Conservation (phyloP, 2,888 invertebrate genomes). For the Sinodicranocentrus sp. region DNA sequence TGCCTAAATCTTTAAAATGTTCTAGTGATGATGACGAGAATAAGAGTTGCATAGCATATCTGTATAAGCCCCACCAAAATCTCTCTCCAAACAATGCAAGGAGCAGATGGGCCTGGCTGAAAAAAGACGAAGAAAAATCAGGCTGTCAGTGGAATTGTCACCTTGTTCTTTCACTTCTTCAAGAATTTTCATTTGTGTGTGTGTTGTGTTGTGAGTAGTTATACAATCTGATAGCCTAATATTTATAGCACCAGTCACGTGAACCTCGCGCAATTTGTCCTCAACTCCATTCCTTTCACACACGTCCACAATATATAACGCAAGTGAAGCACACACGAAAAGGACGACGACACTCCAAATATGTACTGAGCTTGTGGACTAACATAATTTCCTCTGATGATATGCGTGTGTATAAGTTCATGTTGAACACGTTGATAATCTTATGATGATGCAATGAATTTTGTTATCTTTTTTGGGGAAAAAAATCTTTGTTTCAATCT, state of each 20-base stretch:
- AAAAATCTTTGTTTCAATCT: conserved; percentile 39
- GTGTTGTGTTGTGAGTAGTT: conserved; percentile 6
- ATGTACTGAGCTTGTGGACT: conserved; percentile 32
- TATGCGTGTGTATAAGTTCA: background rate
- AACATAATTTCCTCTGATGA: background rate
- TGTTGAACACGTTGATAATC: conserved; percentile 52
- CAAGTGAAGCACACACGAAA: background rate
- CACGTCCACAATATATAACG: conserved; percentile 30
- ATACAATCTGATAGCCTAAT: conserved; percentile 71
- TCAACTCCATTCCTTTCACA: conserved; percentile 44
- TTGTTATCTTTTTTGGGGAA: conserved; percentile 15
- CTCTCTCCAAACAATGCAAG: conserved; percentile 30
- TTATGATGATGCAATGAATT: conserved; percentile 46
- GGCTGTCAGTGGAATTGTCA: conserved; percentile 75
- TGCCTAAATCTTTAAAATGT: too few relatives aligned
- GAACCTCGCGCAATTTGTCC: conserved; percentile 74
- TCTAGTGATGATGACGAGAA: conserved; percentile 21
- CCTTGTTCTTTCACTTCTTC: conserved; percentile 67
- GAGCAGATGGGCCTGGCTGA: conserved; percentile 37
- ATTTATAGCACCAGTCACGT: conserved; percentile 76
- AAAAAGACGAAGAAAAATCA: conserved; percentile 73
- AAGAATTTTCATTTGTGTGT: background rate
- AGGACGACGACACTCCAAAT: conserved; percentile 59
- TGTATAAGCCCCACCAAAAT: too few relatives aligned
- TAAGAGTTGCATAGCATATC: too few relatives aligned